A percentile compares a stretch with the other conserved stretches of the same genome.
Evolutionary conservation across 2,113 vertebrate genomes (phyloP).

Genomic region (Melanerpes formicivorus): DNA sequence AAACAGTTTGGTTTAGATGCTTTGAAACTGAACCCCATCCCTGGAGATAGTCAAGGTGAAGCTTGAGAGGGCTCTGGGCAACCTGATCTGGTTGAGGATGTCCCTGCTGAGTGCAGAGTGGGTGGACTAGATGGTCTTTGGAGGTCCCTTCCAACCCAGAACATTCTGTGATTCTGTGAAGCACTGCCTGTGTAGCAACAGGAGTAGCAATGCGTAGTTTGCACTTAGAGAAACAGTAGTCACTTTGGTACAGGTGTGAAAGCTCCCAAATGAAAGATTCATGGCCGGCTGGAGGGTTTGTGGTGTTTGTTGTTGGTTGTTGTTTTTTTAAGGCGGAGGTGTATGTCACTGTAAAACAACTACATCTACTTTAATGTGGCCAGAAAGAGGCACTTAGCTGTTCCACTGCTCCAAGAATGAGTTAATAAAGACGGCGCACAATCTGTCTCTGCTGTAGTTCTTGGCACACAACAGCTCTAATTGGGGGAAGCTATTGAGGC

Average conservation of each 20-base stretch:
- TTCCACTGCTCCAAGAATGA: constrained; percentile 44
- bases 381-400: constrained; percentile 45
- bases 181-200: not conserved
- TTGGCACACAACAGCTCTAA: constrained; percentile 41
- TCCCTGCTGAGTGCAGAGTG: no score
- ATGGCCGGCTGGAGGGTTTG: not conserved
- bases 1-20: not conserved
- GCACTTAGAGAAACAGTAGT: not conserved
- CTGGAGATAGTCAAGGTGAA: no score
- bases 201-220: not conserved
- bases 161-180: not conserved
- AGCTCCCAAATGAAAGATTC: constrained; percentile 24
- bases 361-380: constrained; percentile 36
- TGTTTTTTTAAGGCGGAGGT: not conserved
- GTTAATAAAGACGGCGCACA: constrained; percentile 3
- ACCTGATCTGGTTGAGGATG: no score
- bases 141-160: no score
- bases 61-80: no score
- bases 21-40: not conserved
- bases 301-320: not conserved
- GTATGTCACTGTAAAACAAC: constrained; percentile 16
- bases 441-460: constrained; percentile 45
- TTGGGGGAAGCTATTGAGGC: constrained; percentile 58
- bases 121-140: no score
- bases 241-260: not conserved